phyloP scores from a whole-genome alignment of 1,140 invertebrate species.

The Leptonema lineaticorne region DNA sequence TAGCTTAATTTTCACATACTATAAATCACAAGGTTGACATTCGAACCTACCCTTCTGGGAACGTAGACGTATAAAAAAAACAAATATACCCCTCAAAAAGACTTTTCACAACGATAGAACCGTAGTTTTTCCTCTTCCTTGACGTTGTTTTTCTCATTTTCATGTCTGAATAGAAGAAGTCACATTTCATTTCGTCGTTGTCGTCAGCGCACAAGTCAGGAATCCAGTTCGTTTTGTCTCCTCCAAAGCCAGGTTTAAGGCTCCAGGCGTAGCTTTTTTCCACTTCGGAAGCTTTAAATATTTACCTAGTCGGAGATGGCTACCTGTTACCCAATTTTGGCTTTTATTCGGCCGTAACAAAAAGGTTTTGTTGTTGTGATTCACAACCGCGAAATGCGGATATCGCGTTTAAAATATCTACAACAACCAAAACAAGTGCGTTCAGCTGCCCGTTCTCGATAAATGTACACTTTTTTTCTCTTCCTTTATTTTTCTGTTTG shows the following conservation, averaged over 20 bases:
- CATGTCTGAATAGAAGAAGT: neutral
- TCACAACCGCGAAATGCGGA: neutral
- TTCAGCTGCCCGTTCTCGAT: neutral
- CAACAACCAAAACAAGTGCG: neutral
- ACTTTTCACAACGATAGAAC: too few relatives aligned
- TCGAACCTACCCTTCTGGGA: too few relatives aligned
- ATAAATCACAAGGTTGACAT: too few relatives aligned
- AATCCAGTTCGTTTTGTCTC: neutral
- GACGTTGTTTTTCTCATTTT: neutral
- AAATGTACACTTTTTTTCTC: too few relatives aligned
- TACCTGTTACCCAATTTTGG: slow-evolving; percentile 4
- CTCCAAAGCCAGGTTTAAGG: neutral
- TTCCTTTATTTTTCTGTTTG: too few relatives aligned
- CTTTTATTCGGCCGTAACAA: neutral
- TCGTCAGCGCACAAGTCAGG: too few relatives aligned
- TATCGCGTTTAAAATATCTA: neutral
- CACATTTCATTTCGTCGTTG: slow-evolving; percentile 4
- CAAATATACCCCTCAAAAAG: too few relatives aligned
- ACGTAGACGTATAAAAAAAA: too few relatives aligned
- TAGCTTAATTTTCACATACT: too few relatives aligned
- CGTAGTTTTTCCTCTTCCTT: neutral
- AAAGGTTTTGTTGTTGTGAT: neutral
- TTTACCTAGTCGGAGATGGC: slow-evolving; percentile 2
- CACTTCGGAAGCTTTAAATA: neutral
- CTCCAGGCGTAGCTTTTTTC: neutral